Evolutionary conservation across 2,113 vertebrate species (phyloP).

Genomic region (Hassar affinis): DNA sequence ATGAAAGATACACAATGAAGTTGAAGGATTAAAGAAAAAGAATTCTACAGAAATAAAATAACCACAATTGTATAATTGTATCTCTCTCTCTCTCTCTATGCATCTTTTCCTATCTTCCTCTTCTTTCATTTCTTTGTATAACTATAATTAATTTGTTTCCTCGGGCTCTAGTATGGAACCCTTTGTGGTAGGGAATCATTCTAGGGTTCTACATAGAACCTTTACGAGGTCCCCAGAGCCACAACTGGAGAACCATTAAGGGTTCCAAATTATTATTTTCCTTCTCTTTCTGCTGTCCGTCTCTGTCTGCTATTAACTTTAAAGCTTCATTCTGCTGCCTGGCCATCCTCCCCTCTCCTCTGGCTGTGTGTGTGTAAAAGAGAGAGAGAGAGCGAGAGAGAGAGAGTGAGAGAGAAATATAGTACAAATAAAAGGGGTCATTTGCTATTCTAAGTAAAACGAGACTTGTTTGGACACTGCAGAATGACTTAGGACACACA

Average conservation of each 20-base stretch:
- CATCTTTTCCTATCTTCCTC: not conserved
- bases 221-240: not conserved
- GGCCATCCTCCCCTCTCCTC: not conserved
- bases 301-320: not conserved
- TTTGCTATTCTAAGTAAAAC: not conserved
- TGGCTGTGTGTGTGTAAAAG: not conserved
- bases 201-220: not conserved
- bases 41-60: too few relatives aligned
- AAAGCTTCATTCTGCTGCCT: not conserved
- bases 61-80: too few relatives aligned
- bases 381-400: not conserved
- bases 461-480: not conserved
- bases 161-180: not conserved
- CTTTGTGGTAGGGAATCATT: not conserved
- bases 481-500: conserved; percentile 2
- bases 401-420: not conserved
- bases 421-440: not conserved
- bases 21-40: not conserved
- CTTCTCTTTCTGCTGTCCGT: not conserved
- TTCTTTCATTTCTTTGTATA: not conserved
- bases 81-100: not conserved
- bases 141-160: not conserved
- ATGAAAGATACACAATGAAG: not conserved
- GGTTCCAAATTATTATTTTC: not conserved
- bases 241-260: not conserved